These are phyloP conservation scores for Eremobia ochroleuca DNA, from an alignment of 2,888 invertebrate genomes.

Conservation along the genomic window DNA sequence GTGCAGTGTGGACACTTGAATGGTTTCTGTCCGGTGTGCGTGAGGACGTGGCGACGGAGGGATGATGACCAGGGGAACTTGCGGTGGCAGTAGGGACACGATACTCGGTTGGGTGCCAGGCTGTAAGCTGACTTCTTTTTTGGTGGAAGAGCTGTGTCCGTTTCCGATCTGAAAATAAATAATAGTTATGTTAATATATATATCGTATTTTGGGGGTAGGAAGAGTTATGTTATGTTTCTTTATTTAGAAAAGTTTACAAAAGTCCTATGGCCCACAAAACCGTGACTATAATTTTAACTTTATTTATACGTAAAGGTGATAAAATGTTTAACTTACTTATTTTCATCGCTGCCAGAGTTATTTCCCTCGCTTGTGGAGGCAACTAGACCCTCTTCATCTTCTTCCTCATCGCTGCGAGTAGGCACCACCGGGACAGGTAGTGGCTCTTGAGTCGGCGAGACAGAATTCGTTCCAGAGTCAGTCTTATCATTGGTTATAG, in stretches of 20 bases:
- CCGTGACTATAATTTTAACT: background rate
- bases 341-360: slow-evolving; percentile 96
- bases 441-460: slow-evolving; percentile 92
- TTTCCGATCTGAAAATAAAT: slow-evolving; percentile 91
- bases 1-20: slow-evolving; percentile 98
- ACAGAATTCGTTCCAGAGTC: slow-evolving; percentile 86
- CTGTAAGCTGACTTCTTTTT: slow-evolving; percentile 99
- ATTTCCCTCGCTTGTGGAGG: slow-evolving; percentile 95
- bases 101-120: slow-evolving; percentile 97
- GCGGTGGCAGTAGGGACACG: slow-evolving; percentile 97
- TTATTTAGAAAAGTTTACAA: background rate
- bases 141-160: slow-evolving; percentile 90
- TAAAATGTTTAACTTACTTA: slow-evolving; percentile 87
- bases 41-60: slow-evolving; percentile 97
- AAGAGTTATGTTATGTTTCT: background rate
- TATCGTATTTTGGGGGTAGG: background rate
- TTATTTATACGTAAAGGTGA: background rate
- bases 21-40: slow-evolving; percentile 99
- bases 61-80: slow-evolving; percentile 99
- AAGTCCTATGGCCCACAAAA: no score
- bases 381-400: slow-evolving; percentile 95
- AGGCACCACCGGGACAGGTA: slow-evolving; percentile 93
- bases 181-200: slow-evolving; percentile 14
- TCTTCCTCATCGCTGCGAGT: slow-evolving; percentile 92
- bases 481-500: slow-evolving; percentile 79